phyloP scores from a whole-genome alignment of 1,140 invertebrate genomes.

The Brachionus koreanus region DNA sequence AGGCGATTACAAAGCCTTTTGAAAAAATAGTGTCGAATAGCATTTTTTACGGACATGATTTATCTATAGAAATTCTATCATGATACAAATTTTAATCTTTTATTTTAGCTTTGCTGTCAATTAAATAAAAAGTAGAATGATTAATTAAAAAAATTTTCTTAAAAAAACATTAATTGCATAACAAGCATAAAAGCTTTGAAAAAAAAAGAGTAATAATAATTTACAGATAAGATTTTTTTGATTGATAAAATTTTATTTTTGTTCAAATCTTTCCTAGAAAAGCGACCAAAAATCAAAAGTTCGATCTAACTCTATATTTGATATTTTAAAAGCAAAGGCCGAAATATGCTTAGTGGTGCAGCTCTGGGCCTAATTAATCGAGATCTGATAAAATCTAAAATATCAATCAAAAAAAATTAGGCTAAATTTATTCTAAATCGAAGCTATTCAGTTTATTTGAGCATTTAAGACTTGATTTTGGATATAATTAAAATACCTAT shows the following conservation, averaged over 20 bases:
- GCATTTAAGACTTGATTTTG: not conserved
- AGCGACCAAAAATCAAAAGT: not conserved
- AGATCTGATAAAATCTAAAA: conserved; percentile 4
- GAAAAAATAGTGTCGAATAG: not conserved
- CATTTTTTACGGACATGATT: not conserved
- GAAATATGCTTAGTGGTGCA: not conserved
- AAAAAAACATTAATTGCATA: too few relatives aligned
- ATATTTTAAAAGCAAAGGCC: not conserved
- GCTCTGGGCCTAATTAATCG: not conserved
- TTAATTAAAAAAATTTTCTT: not conserved
- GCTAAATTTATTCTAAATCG: not conserved
- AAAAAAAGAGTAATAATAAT: too few relatives aligned
- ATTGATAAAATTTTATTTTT: too few relatives aligned
- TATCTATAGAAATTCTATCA: not conserved
- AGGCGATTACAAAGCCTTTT: not conserved
- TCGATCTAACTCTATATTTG: not conserved
- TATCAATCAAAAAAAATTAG: conserved; percentile 5
- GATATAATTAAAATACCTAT: not conserved
- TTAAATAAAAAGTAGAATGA: not conserved
- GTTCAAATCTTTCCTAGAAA: too few relatives aligned
- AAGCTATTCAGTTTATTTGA: not conserved
- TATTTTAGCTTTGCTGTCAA: not conserved
- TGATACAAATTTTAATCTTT: too few relatives aligned
- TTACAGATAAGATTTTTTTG: too few relatives aligned
- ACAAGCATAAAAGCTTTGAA: too few relatives aligned